phyloP scores from a whole-genome alignment of 2,113 vertebrate genomes.

The Perca schrenkii region DNA sequence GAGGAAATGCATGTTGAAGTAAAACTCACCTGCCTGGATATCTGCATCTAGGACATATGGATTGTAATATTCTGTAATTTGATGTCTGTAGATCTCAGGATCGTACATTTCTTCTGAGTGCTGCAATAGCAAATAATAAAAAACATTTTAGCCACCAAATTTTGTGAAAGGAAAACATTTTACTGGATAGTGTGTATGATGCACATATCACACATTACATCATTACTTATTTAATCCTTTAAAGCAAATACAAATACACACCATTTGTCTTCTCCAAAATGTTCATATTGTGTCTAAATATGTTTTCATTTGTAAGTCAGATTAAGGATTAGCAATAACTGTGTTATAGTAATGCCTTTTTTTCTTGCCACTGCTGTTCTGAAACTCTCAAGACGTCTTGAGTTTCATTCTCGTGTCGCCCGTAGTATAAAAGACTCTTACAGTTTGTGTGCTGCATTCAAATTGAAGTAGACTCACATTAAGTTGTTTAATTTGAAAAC shows the following conservation, averaged over 20 bases:
- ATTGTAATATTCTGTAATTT: constrained; percentile 94
- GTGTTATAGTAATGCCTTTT: constrained; percentile 11
- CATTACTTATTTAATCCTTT: background rate
- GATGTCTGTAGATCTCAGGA: constrained; percentile 92
- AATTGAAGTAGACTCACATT: constrained; percentile 47
- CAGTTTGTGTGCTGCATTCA: constrained; percentile 55
- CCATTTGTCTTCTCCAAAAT: background rate
- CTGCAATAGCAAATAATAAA: constrained; percentile 77
- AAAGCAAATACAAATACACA: background rate
- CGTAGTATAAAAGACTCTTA: constrained; percentile 61
- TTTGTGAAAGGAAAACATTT: background rate
- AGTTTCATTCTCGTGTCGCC: constrained; percentile 78
- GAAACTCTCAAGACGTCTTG: constrained; percentile 66
- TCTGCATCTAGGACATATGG: constrained; percentile 93
- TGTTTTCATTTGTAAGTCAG: constrained; percentile 1
- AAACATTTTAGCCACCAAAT: constrained; percentile 47
- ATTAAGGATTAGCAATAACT: background rate
- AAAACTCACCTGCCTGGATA: constrained; percentile 92
- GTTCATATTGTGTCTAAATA: background rate
- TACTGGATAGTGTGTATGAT: background rate
- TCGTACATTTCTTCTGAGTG: constrained; percentile 96
- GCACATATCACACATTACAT: background rate
- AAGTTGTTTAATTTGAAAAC: constrained; percentile 23
- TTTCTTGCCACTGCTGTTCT: constrained; percentile 39
- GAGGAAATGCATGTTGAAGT: constrained; percentile 21